Evolutionary conservation across 2,888 invertebrate genomes (phyloP).

Genomic region (Acanthosepion lycidas): DNA sequence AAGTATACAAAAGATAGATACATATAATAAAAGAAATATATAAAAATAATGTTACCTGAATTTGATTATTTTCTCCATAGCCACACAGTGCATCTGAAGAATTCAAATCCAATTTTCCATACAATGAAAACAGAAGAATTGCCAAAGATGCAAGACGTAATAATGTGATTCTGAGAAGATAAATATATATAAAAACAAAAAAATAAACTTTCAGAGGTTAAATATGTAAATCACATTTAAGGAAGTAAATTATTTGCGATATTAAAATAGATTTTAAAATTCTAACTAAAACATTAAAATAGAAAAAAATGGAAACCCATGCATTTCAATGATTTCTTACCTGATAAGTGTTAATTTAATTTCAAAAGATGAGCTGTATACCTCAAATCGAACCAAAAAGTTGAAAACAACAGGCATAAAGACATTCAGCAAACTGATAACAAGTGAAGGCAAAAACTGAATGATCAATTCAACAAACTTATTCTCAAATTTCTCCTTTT

Average conservation of each 20-base stretch:
- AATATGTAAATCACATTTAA: no score
- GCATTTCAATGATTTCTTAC: conserved; percentile 54
- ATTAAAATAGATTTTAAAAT: no score
- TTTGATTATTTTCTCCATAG: conserved; percentile 49
- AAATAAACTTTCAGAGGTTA: no score
- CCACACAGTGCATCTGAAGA: conserved; percentile 55
- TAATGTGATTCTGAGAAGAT: conserved; percentile 79
- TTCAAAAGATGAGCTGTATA: conserved; percentile 83
- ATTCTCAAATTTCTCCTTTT: conserved; percentile 55
- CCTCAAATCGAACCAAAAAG: conserved; percentile 82
- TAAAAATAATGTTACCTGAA: not conserved
- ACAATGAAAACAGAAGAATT: conserved; percentile 83
- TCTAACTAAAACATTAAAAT: no score
- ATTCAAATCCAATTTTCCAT: conserved; percentile 59
- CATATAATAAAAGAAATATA: no score
- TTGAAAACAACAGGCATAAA: conserved; percentile 84
- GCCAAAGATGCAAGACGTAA: conserved; percentile 84
- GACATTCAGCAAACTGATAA: conserved; percentile 85
- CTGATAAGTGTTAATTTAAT: conserved; percentile 83
- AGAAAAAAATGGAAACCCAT: not conserved
- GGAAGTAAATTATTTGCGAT: no score
- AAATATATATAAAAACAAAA: not conserved
- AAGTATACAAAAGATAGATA: no score
- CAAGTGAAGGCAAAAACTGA: conserved; percentile 85
- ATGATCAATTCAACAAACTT: conserved; percentile 76